A percentile compares a stretch with the other conserved stretches of the same genome.
Evolutionary conservation across 1,140 invertebrate species (phyloP).

Genomic region (Battus philenor): DNA sequence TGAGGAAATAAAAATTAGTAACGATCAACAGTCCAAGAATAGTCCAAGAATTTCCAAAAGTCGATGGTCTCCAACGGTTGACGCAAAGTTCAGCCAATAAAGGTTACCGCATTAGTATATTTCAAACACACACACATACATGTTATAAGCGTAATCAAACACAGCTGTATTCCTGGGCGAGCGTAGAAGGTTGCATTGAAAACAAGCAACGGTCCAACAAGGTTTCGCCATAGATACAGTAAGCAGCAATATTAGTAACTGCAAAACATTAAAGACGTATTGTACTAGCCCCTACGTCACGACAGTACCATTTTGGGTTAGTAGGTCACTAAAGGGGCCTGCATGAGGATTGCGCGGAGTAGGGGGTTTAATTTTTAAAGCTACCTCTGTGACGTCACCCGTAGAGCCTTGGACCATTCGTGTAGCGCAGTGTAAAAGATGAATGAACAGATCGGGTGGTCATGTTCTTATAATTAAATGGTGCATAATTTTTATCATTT

Average conservation of each 20-base stretch:
- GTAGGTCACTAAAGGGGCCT: conserved; percentile 63
- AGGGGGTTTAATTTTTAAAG: conserved; percentile 56
- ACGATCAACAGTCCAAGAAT: too few species aligned
- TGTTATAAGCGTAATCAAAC: conserved; percentile 17
- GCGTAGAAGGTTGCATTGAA: conserved; percentile 56
- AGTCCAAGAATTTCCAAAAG: too few species aligned
- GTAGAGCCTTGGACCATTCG: conserved; percentile 50
- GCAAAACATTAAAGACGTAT: conserved; percentile 25
- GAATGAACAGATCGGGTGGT: conserved; percentile 67
- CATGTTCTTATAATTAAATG: too few species aligned
- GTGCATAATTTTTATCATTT: too few species aligned
- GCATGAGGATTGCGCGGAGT: conserved; percentile 37
- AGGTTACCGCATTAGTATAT: conserved; percentile 14
- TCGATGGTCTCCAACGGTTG: conserved; percentile 13
- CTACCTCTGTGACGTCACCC: conserved; percentile 55
- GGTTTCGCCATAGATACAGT: too few species aligned
- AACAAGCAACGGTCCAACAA: too few species aligned
- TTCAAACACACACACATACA: conserved; percentile 25
- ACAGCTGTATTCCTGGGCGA: conserved; percentile 24
- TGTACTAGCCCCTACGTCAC: conserved; percentile 66
- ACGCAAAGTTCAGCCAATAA: conserved; percentile 14
- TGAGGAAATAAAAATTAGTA: too few species aligned
- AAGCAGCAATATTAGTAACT: neutral
- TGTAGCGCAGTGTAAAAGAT: conserved; percentile 42
- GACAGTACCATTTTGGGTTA: conserved; percentile 60